phyloP scores from a whole-genome alignment of 2,113 vertebrate genomes.

The Pyrgilauda ruficollis region DNA sequence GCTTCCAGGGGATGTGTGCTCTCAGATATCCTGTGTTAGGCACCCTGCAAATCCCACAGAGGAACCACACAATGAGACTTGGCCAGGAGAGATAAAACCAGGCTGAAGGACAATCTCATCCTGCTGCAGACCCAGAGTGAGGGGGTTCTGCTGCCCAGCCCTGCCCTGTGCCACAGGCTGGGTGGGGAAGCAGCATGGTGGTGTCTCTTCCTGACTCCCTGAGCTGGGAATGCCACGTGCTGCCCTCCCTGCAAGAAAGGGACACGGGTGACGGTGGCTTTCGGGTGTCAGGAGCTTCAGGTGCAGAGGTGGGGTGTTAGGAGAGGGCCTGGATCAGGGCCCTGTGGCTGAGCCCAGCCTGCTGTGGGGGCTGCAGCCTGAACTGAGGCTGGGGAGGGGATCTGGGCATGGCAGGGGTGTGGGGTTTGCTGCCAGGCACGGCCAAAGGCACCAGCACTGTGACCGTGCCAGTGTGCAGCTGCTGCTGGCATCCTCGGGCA shows the following conservation, averaged over 20 bases:
- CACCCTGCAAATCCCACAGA: neutral
- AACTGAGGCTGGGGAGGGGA: rapidly evolving
- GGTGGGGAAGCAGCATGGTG: neutral
- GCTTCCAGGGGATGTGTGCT: neutral
- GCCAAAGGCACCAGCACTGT: neutral
- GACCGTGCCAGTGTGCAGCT: neutral
- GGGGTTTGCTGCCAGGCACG: neutral
- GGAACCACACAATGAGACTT: too few species aligned
- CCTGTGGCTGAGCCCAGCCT: neutral
- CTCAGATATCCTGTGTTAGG: neutral
- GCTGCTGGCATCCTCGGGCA: neutral
- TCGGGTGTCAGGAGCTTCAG: neutral
- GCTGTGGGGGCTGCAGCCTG: neutral
- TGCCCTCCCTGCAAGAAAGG: neutral
- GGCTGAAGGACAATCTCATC: neutral
- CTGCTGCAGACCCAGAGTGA: neutral
- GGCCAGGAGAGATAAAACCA: neutral
- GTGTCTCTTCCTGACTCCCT: neutral
- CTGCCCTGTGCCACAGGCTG: rapidly evolving
- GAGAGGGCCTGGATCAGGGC: too few species aligned
- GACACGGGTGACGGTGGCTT: rapidly evolving
- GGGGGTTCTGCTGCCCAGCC: neutral
- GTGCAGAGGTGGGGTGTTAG: neutral
- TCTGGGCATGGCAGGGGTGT: neutral
- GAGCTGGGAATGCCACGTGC: neutral